Percentiles rank a stretch among this genome's conserved stretches.
These are phyloP conservation scores for Geophilus truncorum DNA, from an alignment of 2,888 invertebrate genomes.

Conservation along the genomic window DNA sequence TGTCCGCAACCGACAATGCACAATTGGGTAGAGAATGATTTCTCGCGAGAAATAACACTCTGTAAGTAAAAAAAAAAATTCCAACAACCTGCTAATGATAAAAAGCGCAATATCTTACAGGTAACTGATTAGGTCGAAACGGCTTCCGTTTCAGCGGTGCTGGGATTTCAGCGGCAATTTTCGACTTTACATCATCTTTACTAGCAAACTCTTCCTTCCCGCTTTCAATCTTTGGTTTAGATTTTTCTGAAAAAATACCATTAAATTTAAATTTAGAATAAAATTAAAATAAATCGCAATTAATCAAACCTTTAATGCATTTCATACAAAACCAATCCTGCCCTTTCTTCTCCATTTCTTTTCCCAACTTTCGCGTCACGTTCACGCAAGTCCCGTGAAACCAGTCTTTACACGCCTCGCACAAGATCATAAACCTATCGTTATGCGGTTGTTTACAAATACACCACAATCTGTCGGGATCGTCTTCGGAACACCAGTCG, in stretches of 20 bases:
- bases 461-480: conserved; percentile 90
- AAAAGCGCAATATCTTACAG: too few species aligned
- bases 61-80: background rate
- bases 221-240: background rate
- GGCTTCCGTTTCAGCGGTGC: background rate
- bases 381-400: conserved; percentile 97
- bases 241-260: background rate
- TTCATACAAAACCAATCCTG: conserved; percentile 85
- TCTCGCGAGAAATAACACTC: background rate
- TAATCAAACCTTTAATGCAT: conserved; percentile 52
- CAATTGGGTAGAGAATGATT: background rate
- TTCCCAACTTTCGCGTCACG: conserved; percentile 70
- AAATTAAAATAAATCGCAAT: background rate
- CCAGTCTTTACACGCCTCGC: conserved; percentile 94
- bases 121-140: background rate
- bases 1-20: conserved; percentile 41
- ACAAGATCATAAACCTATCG: conserved; percentile 91
- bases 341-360: conserved; percentile 83
- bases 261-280: background rate
- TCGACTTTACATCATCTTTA: background rate
- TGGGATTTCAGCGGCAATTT: conserved; percentile 4
- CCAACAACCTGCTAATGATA: too few species aligned
- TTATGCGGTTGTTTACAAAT: conserved; percentile 92
- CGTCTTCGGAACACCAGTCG: conserved; percentile 62
- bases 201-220: background rate